Conservation (phyloP, 2,888 invertebrate genomes). For the Megamerina dolium region DNA sequence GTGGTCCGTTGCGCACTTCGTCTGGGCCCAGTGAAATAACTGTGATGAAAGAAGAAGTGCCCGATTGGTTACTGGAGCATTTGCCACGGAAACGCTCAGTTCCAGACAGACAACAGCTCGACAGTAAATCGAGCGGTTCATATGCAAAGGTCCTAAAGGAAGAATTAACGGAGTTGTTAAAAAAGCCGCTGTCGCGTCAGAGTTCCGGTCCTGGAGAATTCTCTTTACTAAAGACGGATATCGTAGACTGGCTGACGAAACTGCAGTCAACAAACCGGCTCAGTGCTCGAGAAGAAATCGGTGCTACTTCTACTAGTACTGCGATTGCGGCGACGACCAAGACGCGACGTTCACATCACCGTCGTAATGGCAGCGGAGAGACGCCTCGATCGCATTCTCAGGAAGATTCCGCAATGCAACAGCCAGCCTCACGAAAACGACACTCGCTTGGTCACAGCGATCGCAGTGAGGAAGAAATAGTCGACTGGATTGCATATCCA, state of each 20-base stretch:
- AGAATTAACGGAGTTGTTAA: conserved; percentile 44
- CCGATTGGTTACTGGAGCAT: conserved; percentile 46
- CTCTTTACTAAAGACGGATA: conserved; percentile 46
- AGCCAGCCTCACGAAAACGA: conserved; percentile 38
- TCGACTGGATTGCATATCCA: conserved; percentile 48
- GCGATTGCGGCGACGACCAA: conserved; percentile 22
- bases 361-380: conserved; percentile 46
- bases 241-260: conserved; percentile 49
- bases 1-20: conserved; percentile 43
- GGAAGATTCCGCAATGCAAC: conserved; percentile 37
- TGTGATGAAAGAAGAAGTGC: conserved; percentile 46
- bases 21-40: conserved; percentile 49
- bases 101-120: conserved; percentile 31
- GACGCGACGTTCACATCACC: conserved; percentile 36
- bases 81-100: conserved; percentile 41
- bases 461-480: conserved; percentile 37
- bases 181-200: conserved; percentile 47
- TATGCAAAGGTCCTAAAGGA: conserved; percentile 44
- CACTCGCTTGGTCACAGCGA: conserved; percentile 48
- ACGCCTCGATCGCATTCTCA: conserved; percentile 44
- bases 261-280: conserved; percentile 35
- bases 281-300: conserved; percentile 18
- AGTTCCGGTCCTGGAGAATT: conserved; percentile 48
- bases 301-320: no score
- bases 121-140: conserved; percentile 33